Evolutionary conservation across 2,797 vertebrate genomes (phyloP).

Genomic region (Gouania willdenowi): DNA sequence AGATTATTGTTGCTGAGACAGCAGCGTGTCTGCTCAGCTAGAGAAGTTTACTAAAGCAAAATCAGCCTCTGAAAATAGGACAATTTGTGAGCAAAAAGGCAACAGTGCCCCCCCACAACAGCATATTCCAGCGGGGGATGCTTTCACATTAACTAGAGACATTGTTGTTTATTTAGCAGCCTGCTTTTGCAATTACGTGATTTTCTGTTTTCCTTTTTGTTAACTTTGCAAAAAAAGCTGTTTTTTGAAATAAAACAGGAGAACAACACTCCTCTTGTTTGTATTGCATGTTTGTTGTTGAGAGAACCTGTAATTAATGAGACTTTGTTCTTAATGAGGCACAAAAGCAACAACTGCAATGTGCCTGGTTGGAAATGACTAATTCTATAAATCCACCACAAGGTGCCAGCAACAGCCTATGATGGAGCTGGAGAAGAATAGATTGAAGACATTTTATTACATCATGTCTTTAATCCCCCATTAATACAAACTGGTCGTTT

Average conservation of each 20-base stretch:
- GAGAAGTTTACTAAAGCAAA: constrained; percentile 67
- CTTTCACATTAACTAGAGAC: constrained; percentile 53
- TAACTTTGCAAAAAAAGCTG: constrained; percentile 68
- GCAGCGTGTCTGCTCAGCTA: constrained; percentile 57
- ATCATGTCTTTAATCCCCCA: too few relatives aligned
- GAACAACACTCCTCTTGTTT: constrained; percentile 25
- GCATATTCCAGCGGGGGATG: constrained; percentile 55
- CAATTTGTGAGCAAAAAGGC: constrained; percentile 82
- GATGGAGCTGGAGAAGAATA: too few relatives aligned
- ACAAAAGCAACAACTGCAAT: neutral
- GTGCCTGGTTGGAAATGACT: too few relatives aligned
- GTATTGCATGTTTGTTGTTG: constrained; percentile 27
- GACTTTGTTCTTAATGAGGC: constrained; percentile 31
- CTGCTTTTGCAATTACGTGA: constrained; percentile 56
- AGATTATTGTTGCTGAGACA: constrained; percentile 73
- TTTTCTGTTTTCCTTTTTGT: constrained; percentile 51
- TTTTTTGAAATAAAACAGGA: constrained; percentile 62
- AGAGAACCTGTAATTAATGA: constrained; percentile 36
- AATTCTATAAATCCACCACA: constrained; percentile 49
- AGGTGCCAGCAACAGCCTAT: constrained; percentile 67
- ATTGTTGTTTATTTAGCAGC: constrained; percentile 66
- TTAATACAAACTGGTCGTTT: too few relatives aligned
- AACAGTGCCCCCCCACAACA: constrained; percentile 57
- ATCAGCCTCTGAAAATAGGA: constrained; percentile 71
- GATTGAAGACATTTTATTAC: too few relatives aligned